Evolutionary conservation across 2,113 vertebrate genomes (phyloP).

Genomic region (Gallinago undulata): DNA sequence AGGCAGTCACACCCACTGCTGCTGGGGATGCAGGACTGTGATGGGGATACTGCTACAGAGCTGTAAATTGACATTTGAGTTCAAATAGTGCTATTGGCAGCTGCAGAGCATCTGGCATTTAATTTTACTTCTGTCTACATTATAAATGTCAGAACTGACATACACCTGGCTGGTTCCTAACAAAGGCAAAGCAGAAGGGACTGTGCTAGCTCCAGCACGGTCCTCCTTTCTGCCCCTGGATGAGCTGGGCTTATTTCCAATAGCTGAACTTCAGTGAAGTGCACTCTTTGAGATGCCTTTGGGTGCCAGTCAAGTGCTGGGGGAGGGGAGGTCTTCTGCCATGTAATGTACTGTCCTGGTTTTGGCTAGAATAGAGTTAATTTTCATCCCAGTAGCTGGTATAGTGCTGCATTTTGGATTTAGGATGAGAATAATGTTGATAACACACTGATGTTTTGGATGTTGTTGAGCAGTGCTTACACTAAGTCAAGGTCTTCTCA

Average conservation of each 20-base stretch:
- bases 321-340: background rate
- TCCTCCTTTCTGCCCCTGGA: no score
- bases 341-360: background rate
- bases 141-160: background rate
- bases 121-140: background rate
- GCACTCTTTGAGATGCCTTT: background rate
- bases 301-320: accelerated
- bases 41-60: background rate
- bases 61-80: background rate
- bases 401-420: background rate
- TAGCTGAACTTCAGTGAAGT: background rate
- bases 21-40: background rate
- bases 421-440: background rate
- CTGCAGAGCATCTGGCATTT: background rate
- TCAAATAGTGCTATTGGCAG: background rate
- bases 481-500: background rate
- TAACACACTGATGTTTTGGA: background rate
- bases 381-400: background rate
- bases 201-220: background rate
- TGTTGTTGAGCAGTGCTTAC: background rate
- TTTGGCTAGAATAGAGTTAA: background rate
- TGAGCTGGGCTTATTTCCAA: background rate
- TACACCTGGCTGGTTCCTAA: background rate
- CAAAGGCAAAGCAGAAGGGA: background rate
- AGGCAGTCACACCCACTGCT: background rate